Conservation (phyloP, 2,797 vertebrate genomes). For the Poecilia picta region DNA sequence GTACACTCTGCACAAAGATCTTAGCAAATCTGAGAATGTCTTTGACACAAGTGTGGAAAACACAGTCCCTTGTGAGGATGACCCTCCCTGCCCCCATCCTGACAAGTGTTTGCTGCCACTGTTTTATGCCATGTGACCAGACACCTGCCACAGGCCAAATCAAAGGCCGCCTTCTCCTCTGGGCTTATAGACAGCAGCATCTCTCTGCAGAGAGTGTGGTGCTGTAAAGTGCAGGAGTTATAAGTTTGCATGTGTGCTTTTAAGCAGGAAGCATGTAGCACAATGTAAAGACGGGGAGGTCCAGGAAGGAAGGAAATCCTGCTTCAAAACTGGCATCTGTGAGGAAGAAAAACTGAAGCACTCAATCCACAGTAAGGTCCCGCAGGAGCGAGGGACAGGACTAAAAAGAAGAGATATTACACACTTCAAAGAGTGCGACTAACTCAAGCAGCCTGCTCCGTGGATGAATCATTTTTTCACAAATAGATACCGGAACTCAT, state of each 20-base stretch:
- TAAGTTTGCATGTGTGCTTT: slow-evolving; percentile 39
- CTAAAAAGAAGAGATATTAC: neutral
- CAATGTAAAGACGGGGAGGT: slow-evolving; percentile 85
- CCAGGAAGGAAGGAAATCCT: slow-evolving; percentile 86
- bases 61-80: slow-evolving; percentile 63
- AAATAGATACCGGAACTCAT: slow-evolving; percentile 3
- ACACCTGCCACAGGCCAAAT: slow-evolving; percentile 69
- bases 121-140: slow-evolving; percentile 64
- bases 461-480: neutral
- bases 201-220: slow-evolving; percentile 5
- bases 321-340: slow-evolving; percentile 70
- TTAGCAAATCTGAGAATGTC: slow-evolving; percentile 11
- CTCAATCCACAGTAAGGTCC: slow-evolving; percentile 47
- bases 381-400: slow-evolving; percentile 36
- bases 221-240: neutral
- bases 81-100: slow-evolving; percentile 51
- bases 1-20: slow-evolving; percentile 24
- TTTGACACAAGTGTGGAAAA: slow-evolving; percentile 37
- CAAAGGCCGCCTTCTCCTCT: slow-evolving; percentile 66
- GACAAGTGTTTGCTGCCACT: slow-evolving; percentile 58
- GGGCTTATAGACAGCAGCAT: slow-evolving; percentile 30
- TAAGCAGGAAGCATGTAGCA: slow-evolving; percentile 80
- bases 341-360: slow-evolving; percentile 78
- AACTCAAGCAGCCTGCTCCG: neutral
- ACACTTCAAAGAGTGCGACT: neutral